phyloP scores from a whole-genome alignment of 2,113 vertebrate species.

The Passer domesticus region DNA sequence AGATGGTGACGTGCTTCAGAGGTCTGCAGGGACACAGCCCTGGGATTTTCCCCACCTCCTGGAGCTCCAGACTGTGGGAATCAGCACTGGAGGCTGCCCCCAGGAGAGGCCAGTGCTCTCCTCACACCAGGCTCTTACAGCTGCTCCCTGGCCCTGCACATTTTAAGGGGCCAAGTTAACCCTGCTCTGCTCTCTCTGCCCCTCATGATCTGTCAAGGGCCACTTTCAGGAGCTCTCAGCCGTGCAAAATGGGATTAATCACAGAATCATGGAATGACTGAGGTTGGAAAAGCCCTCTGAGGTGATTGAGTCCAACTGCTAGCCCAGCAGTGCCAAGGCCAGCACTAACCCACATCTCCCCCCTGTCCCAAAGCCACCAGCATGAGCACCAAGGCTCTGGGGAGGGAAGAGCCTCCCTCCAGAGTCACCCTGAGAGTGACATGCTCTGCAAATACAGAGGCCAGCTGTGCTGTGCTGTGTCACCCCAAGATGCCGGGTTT shows the following conservation, averaged over 20 bases:
- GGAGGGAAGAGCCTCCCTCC: neutral
- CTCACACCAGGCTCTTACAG: neutral
- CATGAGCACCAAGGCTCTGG: neutral
- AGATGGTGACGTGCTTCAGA: rapidly evolving
- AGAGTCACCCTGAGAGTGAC: neutral
- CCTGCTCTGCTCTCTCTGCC: neutral
- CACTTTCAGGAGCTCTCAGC: neutral
- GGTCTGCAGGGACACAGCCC: neutral
- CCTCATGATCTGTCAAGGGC: neutral
- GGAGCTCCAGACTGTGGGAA: neutral
- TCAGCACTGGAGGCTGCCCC: neutral
- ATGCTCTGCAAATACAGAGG: neutral
- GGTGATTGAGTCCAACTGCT: neutral
- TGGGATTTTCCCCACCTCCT: neutral
- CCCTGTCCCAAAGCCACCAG: neutral
- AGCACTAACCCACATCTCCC: neutral
- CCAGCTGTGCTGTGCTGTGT: neutral
- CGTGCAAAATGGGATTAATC: neutral
- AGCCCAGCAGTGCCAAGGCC: neutral
- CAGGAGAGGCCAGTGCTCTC: neutral
- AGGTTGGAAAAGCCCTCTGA: neutral
- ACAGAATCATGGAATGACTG: neutral
- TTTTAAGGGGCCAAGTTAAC: neutral
- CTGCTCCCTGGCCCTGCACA: neutral
- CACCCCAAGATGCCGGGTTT: neutral